A percentile compares a stretch with the other conserved stretches of the same genome.
phyloP scores from a whole-genome alignment of 2,888 invertebrate species.

The Rhagophthalmus giganteus region DNA sequence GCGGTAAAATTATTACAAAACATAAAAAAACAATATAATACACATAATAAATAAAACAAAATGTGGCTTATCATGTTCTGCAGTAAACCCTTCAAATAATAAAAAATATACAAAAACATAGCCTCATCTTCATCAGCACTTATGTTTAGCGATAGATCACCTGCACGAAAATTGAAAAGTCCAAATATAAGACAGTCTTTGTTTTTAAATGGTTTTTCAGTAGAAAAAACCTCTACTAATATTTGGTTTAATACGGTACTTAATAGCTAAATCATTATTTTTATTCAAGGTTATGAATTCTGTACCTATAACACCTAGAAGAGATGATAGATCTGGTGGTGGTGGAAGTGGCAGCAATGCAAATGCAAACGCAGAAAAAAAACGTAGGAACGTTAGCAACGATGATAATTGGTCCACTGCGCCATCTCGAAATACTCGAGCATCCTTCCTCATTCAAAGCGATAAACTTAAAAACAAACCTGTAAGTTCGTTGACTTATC shows the following conservation, averaged over 20 bases:
- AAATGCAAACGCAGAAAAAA: slow-evolving; percentile 41
- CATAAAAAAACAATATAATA: too few relatives aligned
- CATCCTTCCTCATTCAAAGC: slow-evolving; percentile 54
- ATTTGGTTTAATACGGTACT: too few relatives aligned
- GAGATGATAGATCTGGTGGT: slow-evolving; percentile 61
- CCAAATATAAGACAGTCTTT: too few relatives aligned
- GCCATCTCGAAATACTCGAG: slow-evolving; percentile 41
- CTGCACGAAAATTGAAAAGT: too few relatives aligned
- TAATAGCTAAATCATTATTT: not conserved
- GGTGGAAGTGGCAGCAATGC: slow-evolving; percentile 45
- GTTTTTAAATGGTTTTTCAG: too few relatives aligned
- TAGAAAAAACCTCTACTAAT: too few relatives aligned
- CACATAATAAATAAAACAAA: too few relatives aligned
- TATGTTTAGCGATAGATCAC: too few relatives aligned
- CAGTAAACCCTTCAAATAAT: too few relatives aligned
- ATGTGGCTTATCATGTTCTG: too few relatives aligned
- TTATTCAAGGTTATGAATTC: slow-evolving; percentile 46
- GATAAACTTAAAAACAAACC: slow-evolving; percentile 58
- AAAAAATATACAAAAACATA: not conserved
- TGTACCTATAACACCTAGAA: slow-evolving; percentile 58
- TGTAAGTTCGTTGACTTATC: slow-evolving; percentile 45
- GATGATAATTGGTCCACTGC: slow-evolving; percentile 51
- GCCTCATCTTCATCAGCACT: not conserved
- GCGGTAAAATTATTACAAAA: too few relatives aligned
- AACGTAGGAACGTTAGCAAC: slow-evolving; percentile 47